A percentile compares a stretch with the other conserved stretches of the same genome.
These are phyloP conservation scores for Orchestia grillus DNA, from an alignment of 1,140 invertebrate species.

Conservation along the genomic window DNA sequence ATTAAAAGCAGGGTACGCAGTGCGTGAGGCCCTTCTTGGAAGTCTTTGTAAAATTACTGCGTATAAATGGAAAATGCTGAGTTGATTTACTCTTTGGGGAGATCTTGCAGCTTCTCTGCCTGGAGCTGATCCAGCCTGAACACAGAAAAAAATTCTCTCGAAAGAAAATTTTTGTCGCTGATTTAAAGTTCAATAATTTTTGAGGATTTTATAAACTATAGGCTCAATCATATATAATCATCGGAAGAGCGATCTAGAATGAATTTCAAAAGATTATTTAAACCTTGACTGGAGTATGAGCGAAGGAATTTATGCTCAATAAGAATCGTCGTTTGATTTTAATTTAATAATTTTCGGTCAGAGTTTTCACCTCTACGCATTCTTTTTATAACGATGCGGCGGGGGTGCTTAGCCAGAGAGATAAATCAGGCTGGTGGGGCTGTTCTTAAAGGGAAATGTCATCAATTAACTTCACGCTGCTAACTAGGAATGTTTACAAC, in stretches of 20 bases:
- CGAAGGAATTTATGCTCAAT: background rate
- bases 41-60: background rate
- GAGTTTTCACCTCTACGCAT: background rate
- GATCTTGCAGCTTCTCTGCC: background rate
- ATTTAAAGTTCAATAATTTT: background rate
- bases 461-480: too few species aligned
- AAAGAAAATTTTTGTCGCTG: background rate
- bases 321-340: background rate
- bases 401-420: background rate
- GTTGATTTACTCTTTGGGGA: background rate
- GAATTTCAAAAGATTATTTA: background rate
- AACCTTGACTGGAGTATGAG: background rate
- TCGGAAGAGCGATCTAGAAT: background rate
- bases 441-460: too few species aligned
- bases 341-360: background rate
- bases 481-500: too few species aligned
- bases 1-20: background rate
- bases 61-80: background rate
- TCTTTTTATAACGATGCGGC: background rate
- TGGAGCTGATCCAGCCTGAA: background rate
- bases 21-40: background rate
- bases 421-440: background rate
- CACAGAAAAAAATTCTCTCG: background rate
- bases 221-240: background rate
- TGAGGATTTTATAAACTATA: background rate